Base-by-base conservation (phyloP, 2,888 invertebrate genomes). In the Timema podura region DNA sequence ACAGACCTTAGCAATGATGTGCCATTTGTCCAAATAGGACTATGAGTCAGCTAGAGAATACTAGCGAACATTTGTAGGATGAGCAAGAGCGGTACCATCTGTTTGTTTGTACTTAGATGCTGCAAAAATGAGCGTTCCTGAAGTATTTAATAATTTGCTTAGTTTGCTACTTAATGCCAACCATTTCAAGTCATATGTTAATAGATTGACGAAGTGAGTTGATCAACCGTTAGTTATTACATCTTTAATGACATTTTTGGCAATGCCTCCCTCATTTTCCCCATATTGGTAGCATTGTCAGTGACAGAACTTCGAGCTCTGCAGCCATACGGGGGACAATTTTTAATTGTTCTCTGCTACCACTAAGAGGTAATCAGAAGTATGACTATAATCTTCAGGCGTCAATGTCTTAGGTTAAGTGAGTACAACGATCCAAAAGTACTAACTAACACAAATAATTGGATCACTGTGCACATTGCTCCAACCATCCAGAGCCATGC, bases 1-100 rank as follows among this genome's bases (percentile, higher is more conserved):
- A 47, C 65, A 65, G 10, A 68, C 48, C 47, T 64, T 68, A 30
- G 49, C 44, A 48, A 64, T 2, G 46, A 65, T 68, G 49, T 47
- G 65, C 68, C 64, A 65, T n/a, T 65, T 68, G 16, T 64, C 64
- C 16, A 61, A 68, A 64, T 68, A 68, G 16, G 65, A 65, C 51
- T 13, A 5, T 1, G 5, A 65, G 45, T 65, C 47, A 46, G 65
- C 65, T 30, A 7, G 10, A 65, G 65, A 30, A 65, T 65, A 10
- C 65, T 46, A 6, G 30, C 48, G 15, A 10, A 47, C 48, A 48
- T 46, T 13, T 48, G 65, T 65, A 48, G 5, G 65, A 13, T 46
- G 65, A 65, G n/a, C 65, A 46, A 65, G 65, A 47, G 65, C 47
- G 46, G 64, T 68, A 46, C 48, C 68, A 9, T 15, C 68, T 16